A percentile compares a stretch with the other conserved stretches of the same genome.
Evolutionary conservation across 2,113 vertebrate genomes (phyloP).

Genomic region (Tretioscincus oriximinensis): DNA sequence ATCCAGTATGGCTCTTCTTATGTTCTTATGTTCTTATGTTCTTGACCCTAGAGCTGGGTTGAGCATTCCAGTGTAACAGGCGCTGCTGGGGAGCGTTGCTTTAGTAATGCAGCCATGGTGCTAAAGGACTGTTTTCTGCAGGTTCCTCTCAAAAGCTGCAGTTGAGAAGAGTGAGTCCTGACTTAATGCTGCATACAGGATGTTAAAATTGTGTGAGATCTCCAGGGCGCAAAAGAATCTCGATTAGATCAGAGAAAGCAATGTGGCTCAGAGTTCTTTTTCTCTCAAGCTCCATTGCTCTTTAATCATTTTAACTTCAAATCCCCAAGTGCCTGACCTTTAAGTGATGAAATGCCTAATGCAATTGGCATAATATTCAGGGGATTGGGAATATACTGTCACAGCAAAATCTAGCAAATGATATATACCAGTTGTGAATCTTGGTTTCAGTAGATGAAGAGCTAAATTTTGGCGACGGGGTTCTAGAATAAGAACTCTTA

Average conservation of each 20-base stretch:
- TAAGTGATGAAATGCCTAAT: background rate
- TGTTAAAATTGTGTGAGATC: background rate
- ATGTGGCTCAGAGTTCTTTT: background rate
- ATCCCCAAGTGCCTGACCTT: background rate
- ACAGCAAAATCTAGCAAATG: background rate
- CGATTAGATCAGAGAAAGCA: background rate
- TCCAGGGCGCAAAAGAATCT: background rate
- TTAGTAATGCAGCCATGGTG: background rate
- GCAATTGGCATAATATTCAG: background rate
- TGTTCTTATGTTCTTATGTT: no score
- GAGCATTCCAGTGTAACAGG: no score
- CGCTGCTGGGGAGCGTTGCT: no score
- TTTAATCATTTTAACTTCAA: slow-evolving; percentile 12
- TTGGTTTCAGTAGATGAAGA: background rate
- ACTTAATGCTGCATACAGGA: background rate
- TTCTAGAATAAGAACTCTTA: background rate
- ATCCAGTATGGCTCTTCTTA: no score
- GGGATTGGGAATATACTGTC: background rate
- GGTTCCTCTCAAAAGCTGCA: slow-evolving; percentile 4
- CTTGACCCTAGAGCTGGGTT: no score
- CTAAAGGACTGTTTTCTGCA: background rate
- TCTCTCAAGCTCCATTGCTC: background rate
- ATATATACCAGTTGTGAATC: background rate
- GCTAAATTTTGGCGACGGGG: background rate
- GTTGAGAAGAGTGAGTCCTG: background rate